Evolutionary conservation across 1,140 invertebrate genomes (phyloP).

Genomic region (Eciton burchellii): DNA sequence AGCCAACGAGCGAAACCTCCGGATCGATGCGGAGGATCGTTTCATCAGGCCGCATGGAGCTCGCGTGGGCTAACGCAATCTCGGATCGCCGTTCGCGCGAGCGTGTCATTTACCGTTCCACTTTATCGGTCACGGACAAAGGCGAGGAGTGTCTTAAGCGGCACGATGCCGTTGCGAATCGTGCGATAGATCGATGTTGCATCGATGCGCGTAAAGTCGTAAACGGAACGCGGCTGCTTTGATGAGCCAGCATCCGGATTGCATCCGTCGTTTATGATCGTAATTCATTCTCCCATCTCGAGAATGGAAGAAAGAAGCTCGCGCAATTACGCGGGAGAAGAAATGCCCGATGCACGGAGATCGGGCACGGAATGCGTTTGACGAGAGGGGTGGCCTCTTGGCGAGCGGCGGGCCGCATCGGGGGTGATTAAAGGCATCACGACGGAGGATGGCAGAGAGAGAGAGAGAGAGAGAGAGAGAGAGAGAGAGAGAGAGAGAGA

Average conservation of each 20-base stretch:
- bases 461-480: neutral
- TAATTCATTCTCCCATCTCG: constrained; percentile 47
- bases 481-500: neutral
- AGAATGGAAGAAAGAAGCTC: neutral
- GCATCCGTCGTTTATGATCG: constrained; percentile 52
- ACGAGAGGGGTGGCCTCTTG: neutral
- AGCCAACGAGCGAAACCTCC: neutral
- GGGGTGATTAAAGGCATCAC: neutral
- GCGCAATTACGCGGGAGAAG: constrained; percentile 19
- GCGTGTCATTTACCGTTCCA: neutral
- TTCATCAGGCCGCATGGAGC: too few species aligned
- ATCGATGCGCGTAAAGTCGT: constrained; percentile 57
- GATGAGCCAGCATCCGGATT: constrained; percentile 32
- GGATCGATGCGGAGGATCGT: neutral
- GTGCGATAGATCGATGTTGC: constrained; percentile 42
- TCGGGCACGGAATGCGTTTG: too few species aligned
- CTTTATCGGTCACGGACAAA: neutral
- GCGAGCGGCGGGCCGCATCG: neutral
- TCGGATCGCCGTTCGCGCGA: neutral
- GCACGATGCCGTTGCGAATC: neutral
- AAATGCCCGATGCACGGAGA: constrained; percentile 12
- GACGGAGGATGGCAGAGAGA: neutral
- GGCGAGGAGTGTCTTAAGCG: neutral
- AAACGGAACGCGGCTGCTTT: constrained; percentile 44
- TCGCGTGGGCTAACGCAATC: neutral